Conservation (phyloP, 2,888 invertebrate genomes). For the Epistrophe grossulariae region DNA sequence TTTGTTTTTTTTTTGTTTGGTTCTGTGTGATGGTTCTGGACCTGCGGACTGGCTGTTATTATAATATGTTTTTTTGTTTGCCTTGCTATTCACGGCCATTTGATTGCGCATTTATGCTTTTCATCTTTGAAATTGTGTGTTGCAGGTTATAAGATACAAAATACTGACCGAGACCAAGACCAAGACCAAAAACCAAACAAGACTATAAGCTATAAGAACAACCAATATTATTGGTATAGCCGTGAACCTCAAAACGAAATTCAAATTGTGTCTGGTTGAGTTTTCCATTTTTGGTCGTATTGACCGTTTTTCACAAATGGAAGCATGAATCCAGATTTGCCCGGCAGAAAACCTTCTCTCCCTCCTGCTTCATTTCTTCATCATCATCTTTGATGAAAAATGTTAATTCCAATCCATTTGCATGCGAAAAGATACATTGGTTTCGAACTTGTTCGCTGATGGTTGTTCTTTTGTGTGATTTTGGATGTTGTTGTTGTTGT, state of each 20-base stretch:
- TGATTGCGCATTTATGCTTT: conserved; percentile 55
- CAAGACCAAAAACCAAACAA: background rate
- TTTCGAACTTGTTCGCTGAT: conserved; percentile 53
- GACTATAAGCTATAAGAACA: background rate
- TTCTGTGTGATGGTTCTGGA: conserved; percentile 34
- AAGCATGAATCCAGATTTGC: conserved; percentile 54
- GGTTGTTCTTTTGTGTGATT: conserved; percentile 64
- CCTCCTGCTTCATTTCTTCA: background rate
- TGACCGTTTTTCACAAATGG: conserved; percentile 66
- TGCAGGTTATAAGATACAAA: conserved; percentile 21
- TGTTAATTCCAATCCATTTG: conserved; percentile 48
- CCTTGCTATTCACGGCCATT: conserved; percentile 16
- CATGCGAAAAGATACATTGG: conserved; percentile 57
- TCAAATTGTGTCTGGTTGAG: conserved; percentile 66
- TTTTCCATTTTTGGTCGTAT: conserved; percentile 64
- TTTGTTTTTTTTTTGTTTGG: background rate
- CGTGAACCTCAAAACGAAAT: conserved; percentile 64
- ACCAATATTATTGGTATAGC: conserved; percentile 38
- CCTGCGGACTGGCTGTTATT: conserved; percentile 10
- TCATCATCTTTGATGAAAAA: conserved; percentile 7
- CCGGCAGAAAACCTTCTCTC: conserved; percentile 6
- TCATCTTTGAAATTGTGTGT: conserved; percentile 4
- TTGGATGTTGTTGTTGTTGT: conserved; percentile 17
- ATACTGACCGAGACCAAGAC: background rate
- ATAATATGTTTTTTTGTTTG: background rate